Conservation (phyloP, 1,140 invertebrate species). For the Zaprionus lachaisei region DNA sequence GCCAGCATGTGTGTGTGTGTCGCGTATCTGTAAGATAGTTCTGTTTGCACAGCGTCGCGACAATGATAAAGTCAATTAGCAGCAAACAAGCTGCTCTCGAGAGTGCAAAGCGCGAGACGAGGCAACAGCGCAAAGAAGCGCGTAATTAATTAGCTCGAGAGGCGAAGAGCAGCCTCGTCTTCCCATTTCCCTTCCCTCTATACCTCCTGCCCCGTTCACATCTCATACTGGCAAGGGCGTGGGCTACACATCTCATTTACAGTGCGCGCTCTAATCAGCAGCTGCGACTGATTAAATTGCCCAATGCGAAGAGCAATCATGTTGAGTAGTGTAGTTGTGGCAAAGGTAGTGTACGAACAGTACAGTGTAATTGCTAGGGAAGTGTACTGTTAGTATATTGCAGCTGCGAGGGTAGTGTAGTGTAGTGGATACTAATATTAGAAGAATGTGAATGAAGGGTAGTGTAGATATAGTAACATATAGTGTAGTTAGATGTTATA, state of each 20-base stretch:
- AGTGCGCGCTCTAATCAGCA: conserved; percentile 4
- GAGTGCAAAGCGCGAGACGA: conserved; percentile 50
- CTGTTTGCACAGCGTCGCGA: conserved; percentile 70
- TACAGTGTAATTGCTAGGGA: no score
- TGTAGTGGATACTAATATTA: no score
- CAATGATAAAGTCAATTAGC: conserved; percentile 77
- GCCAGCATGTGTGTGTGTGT: not conserved
- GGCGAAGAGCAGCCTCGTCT: not conserved
- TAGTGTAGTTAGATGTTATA: not conserved
- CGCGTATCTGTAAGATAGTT: conserved; percentile 62
- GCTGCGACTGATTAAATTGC: not conserved
- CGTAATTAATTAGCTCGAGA: conserved; percentile 71
- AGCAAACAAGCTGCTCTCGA: conserved; percentile 56
- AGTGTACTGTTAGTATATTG: not conserved
- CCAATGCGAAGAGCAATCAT: not conserved
- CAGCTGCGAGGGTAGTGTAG: no score
- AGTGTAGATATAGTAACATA: not conserved
- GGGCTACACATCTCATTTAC: conserved; percentile 8
- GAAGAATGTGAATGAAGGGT: no score
- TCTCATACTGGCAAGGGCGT: conserved; percentile 7
- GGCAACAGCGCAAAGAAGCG: conserved; percentile 34
- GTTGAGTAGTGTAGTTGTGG: not conserved
- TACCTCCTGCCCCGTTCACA: not conserved
- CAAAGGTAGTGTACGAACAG: not conserved
- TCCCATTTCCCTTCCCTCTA: not conserved